Percentiles rank a stretch among this genome's conserved stretches.
Evolutionary conservation across 2,113 vertebrate species (phyloP).

Genomic region (Syngnathus scovelli): DNA sequence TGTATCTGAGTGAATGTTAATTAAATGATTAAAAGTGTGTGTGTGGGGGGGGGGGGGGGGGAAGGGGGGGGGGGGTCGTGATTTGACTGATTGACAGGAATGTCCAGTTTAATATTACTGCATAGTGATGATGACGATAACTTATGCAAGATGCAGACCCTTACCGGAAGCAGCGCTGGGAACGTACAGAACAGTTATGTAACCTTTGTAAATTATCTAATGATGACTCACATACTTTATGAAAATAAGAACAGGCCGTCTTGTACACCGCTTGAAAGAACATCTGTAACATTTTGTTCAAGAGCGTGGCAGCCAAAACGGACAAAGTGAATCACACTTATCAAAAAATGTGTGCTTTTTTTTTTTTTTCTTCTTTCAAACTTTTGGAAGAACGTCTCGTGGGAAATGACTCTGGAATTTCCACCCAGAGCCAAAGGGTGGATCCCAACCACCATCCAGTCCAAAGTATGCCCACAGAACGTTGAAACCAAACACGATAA

Average conservation of each 20-base stretch:
- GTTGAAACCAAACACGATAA: conserved; percentile 19
- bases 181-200: conserved; percentile 39
- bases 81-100: background rate
- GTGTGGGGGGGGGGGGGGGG: background rate
- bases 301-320: conserved; percentile 29
- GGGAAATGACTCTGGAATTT: too few species aligned
- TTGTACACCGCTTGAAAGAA: conserved; percentile 22
- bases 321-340: too few species aligned
- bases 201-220: conserved; percentile 40
- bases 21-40: background rate
- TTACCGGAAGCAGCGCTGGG: conserved; percentile 20
- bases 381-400: too few species aligned
- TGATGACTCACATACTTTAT: conserved; percentile 51
- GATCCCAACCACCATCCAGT: too few species aligned
- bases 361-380: too few species aligned
- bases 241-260: conserved; percentile 24
- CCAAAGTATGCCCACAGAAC: background rate
- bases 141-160: conserved; percentile 7
- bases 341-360: too few species aligned
- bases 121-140: background rate
- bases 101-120: background rate
- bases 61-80: too few species aligned
- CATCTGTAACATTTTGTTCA: conserved; percentile 39
- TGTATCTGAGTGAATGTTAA: background rate
- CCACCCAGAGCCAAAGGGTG: too few species aligned